Base-by-base conservation (phyloP, 2,888 invertebrate genomes). In the Tenthredo distinguenda region DNA sequence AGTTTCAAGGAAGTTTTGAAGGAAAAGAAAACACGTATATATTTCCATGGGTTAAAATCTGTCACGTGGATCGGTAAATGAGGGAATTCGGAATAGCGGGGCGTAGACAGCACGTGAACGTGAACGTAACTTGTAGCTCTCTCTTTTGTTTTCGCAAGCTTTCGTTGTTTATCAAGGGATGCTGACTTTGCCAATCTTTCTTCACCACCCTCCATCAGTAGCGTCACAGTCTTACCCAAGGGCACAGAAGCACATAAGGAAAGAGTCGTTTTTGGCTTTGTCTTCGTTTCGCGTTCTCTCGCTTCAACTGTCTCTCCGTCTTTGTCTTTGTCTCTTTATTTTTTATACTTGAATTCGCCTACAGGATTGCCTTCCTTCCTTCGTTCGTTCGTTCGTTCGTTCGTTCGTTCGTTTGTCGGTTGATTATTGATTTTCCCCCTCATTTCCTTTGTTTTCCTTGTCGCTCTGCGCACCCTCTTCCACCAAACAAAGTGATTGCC, bases 351-450 rank as follows among this genome's bases (percentile, higher is more conserved):
- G 83, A 58, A 83, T 83, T 83, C 83, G 7, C 83, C 12, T 18
- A 18, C 26, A 10, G 47, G 26, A 68, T 47, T 83, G 34, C 50
- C 71, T 81, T 72, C 77, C 71, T 86, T 72, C 86, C 55, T 84
- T 65, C 76, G 40, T 47, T 37, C 68, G 1, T 65, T 31, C 47
- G 37, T 85, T 74, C 84, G 65, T 72, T 62, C 84, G 77, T 47
- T 40, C 83, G 21, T 79, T 37, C 43, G 47, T 31, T 84, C 85
- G 84, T 85, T 85, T 76, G 83, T 72, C 74, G 76, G 76, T 43
- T 76, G 85, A 84, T 85, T 62, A 85, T 85, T 68, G 85, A 85
- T 85, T 76, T 74, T 84, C 84, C 50, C 58, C 37, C 50, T 43
- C 62, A 58, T 86, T 84, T 86, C 76, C 50, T 76, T 71, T 74